Evolutionary conservation across 2,888 invertebrate species (phyloP), one percentile per base, ranked within the genome.

Genomic region (Lepidocyrtoides sp.): DNA sequence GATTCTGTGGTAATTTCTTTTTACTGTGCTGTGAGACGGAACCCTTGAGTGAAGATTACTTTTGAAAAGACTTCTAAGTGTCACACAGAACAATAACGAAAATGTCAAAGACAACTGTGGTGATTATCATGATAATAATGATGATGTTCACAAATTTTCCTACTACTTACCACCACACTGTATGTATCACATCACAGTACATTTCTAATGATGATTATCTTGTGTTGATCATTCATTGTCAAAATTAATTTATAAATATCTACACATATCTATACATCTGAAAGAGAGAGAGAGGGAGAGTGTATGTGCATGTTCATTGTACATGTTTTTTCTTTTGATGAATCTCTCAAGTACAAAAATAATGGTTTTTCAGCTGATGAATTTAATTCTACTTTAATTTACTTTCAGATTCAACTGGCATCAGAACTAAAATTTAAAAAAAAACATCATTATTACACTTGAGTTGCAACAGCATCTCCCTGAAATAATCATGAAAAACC

Each of bases 41-140:
- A 91, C 91, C 91, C 91, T 84, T 91, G 83, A 91, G 91, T 91
- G 88, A 91, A 88, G 88, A 91, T 91, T 91, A 91, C 91, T 91
- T 91, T 84, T 84, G 79, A 91, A 91, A 91, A 88, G 91, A 79
- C 83, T 87, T 77, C 84, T 66, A 91, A 91, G 88, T 88, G 91
- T 88, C 88, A 91, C 91, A 66, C 87, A n/a, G 79, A 91, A 91
- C 88, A 91, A 91, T 91, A 66, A 87, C 23, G 20, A 66, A 26
- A 54, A 87, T 91, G 91, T 87, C 91, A 91, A 91, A 91, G 91
- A 87, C 91, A 91, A 91, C 91, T 90, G 69, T 44, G 87, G 82
- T 91, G 91, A 87, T 91, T 91, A 91, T 87, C 91, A 72, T 83
- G 87, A 36, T 87, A 91, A 36, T 87, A 91, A 91, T 91, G 91